Percentiles rank a stretch among this genome's conserved stretches.
Evolutionary conservation across 1,140 invertebrate genomes (phyloP).

Genomic region (Drosophila varians): DNA sequence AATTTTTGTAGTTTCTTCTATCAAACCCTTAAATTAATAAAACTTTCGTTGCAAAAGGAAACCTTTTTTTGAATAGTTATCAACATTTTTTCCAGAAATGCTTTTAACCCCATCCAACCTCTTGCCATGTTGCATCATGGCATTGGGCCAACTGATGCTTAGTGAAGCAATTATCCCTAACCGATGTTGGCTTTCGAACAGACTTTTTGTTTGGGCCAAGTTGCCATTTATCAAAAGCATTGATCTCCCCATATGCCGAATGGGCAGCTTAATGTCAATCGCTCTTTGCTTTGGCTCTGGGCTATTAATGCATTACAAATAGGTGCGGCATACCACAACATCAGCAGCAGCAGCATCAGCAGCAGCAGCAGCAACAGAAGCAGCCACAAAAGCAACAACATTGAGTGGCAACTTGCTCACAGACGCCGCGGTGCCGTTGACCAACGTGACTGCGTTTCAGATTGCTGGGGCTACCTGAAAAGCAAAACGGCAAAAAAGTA

Average conservation of each 20-base stretch:
- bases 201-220: conserved; percentile 6
- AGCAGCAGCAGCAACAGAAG: conserved; percentile 3
- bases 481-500: conserved; percentile 1
- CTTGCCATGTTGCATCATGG: conserved; percentile 26
- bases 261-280: conserved; percentile 76
- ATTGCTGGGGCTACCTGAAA: conserved; percentile 33
- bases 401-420: conserved; percentile 54
- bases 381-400: conserved; percentile 37
- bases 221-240: conserved; percentile 64
- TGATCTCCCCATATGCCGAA: conserved; percentile 53
- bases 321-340: conserved; percentile 71
- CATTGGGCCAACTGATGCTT: conserved; percentile 7
- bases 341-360: conserved; percentile 20
- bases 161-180: conserved; percentile 36
- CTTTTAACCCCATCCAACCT: conserved; percentile 3
- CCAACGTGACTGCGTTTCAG: conserved; percentile 61
- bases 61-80: too few relatives aligned
- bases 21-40: too few relatives aligned
- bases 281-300: conserved; percentile 25
- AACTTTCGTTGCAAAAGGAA: too few relatives aligned
- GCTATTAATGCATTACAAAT: conserved; percentile 79
- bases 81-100: neutral
- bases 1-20: too few relatives aligned
- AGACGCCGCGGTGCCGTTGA: conserved; percentile 76
- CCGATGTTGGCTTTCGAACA: conserved; percentile 35